Evolutionary conservation across 2,888 invertebrate genomes (phyloP), one percentile per base, ranked within the genome.

Genomic region (Lasiommata megera): DNA sequence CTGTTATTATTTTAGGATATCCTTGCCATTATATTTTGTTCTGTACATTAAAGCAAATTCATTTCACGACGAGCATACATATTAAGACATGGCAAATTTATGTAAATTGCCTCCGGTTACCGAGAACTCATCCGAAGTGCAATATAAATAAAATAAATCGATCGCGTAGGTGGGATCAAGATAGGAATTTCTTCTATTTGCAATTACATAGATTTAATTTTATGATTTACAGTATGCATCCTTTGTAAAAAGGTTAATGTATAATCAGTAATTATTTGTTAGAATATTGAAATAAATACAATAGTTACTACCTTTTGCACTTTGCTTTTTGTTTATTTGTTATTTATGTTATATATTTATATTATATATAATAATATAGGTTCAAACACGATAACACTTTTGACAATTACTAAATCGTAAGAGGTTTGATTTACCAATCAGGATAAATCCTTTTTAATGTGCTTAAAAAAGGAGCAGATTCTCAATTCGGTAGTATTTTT

Each of bases 1-100:
- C 14, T 54, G 11, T 54, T 54, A 46, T 54, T 54, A 46, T 44
- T 52, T 47, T 44, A 16, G 18, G 38, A 50, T 38, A 38, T 50
- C 50, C 50, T 38, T n/a, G 50, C 28, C 14, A 37, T 37, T 28
- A 50, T 23, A 23, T 23, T 23, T 23, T 23, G 2, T 23, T 23
- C 23, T 23, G 23, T 23, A 38, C 28, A 37, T 38, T 14, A 50
- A 50, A 37, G 14, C 37, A 18, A 50, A 38, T 16, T 37, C 18
- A 28, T 23, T 37, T 50, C 28, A 38, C 28, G 17, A 14, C 34
- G 36, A 47, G n/a, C 12, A 54, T 14, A 34, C 12, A 34, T 34
- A 31, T 18, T 37, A 29, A 46, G 28, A n/a, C 17, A 46, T 16
- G 37, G 14, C 37, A 23, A 54, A 40, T 29, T 17, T 47, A 47